These are phyloP conservation scores for Cantharis flavilabris DNA, from an alignment of 2,888 invertebrate genomes.

Conservation along the genomic window DNA sequence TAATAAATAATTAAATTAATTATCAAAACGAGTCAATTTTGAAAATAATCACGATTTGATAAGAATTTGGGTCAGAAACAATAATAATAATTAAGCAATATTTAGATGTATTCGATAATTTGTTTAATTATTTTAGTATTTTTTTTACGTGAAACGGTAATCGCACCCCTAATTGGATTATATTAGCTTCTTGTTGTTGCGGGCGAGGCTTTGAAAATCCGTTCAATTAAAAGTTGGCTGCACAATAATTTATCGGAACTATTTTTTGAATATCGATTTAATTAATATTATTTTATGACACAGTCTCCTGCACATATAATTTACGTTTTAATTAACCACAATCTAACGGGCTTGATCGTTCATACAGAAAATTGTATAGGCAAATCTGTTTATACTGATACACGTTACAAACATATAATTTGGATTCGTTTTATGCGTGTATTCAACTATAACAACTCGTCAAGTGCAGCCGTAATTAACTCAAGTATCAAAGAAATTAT, in stretches of 20 bases:
- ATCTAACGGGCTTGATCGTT: constrained; percentile 47
- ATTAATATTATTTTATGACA: constrained; percentile 43
- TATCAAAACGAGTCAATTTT: background rate
- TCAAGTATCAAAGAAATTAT: constrained; percentile 26
- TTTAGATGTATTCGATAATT: background rate
- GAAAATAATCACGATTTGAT: background rate
- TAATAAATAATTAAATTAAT: background rate
- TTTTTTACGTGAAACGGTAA: background rate
- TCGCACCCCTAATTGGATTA: background rate
- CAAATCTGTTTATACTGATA: constrained; percentile 28
- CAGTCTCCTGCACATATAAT: constrained; percentile 43
- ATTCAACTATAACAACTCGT: constrained; percentile 30
- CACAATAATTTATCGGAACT: background rate
- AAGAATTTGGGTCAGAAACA: background rate
- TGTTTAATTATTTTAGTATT: background rate
- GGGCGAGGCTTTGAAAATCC: background rate
- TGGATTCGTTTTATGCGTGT: constrained; percentile 22
- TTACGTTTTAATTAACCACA: constrained; percentile 48
- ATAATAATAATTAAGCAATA: background rate
- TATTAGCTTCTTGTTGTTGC: background rate
- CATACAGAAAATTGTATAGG: constrained; percentile 45
- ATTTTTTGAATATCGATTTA: constrained; percentile 19
- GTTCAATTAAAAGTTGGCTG: background rate
- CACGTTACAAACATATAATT: constrained; percentile 25
- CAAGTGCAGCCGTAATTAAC: constrained; percentile 26